Percentiles rank a stretch among this genome's conserved stretches.
Evolutionary conservation across 2,113 vertebrate genomes (phyloP).

Genomic region (Gnathonemus echidnorhynchus): DNA sequence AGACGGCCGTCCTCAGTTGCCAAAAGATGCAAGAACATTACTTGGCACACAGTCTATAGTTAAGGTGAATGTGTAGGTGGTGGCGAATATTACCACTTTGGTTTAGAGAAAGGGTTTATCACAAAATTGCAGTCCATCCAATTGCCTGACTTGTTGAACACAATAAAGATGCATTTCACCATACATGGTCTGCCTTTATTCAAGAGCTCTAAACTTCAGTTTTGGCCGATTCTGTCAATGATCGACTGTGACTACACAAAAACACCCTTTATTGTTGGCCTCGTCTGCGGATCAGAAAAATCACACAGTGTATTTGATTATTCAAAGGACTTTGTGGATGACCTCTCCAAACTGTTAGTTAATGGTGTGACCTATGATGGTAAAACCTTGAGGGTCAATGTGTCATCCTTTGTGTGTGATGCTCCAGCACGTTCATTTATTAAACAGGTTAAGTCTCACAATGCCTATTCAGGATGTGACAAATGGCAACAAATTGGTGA

Average conservation of each 20-base stretch:
- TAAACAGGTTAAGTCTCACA: neutral
- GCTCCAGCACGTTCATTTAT: neutral
- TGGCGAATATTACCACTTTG: too few relatives aligned
- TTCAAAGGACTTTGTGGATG: too few relatives aligned
- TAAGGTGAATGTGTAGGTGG: neutral
- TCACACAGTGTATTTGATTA: too few relatives aligned
- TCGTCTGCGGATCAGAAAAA: too few relatives aligned
- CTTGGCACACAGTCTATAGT: neutral
- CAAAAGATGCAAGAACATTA: neutral
- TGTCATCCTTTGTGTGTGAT: neutral
- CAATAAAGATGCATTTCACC: neutral
- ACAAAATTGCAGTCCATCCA: neutral
- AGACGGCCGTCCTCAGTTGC: neutral
- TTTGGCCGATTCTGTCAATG: too few relatives aligned
- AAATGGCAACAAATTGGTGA: neutral
- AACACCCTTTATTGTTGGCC: too few relatives aligned
- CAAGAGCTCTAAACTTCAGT: too few relatives aligned
- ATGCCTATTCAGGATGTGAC: conserved; percentile 6
- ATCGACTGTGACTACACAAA: too few relatives aligned
- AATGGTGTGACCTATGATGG: neutral
- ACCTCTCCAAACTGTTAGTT: neutral
- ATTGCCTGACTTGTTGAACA: neutral
- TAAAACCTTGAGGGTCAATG: neutral
- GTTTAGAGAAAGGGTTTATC: too few relatives aligned
- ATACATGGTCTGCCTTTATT: too few relatives aligned